These are phyloP conservation scores for Sarcophaga rosellei DNA, from an alignment of 2,888 invertebrate species.

Conservation along the genomic window DNA sequence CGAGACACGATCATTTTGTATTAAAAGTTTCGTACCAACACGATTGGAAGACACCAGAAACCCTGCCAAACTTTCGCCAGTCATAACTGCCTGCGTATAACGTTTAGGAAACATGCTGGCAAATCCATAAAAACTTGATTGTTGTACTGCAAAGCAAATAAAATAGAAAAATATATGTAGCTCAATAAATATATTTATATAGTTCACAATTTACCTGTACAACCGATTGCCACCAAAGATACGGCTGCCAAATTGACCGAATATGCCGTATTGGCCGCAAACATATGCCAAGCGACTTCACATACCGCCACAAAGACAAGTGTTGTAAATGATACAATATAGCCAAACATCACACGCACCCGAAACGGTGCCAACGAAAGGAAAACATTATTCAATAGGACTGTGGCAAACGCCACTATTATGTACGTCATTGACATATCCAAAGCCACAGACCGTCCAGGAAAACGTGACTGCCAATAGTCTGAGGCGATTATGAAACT, in stretches of 20 bases:
- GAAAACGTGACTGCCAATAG: slow-evolving; percentile 93
- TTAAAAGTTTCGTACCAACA: slow-evolving; percentile 90
- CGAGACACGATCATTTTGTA: slow-evolving; percentile 89
- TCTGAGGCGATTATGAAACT: slow-evolving; percentile 97
- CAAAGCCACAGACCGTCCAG: slow-evolving; percentile 92
- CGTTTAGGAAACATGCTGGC: slow-evolving; percentile 93
- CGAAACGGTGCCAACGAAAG: slow-evolving; percentile 91
- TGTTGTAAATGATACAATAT: slow-evolving; percentile 90
- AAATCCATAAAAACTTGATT: slow-evolving; percentile 96
- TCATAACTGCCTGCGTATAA: slow-evolving; percentile 97
- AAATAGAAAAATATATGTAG: slow-evolving; percentile 24
- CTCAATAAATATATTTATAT: neutral
- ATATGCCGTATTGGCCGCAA: slow-evolving; percentile 90
- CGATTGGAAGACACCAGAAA: slow-evolving; percentile 93
- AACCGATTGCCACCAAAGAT: slow-evolving; percentile 92
- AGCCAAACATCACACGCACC: slow-evolving; percentile 93
- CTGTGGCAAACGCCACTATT: slow-evolving; percentile 93
- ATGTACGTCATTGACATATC: slow-evolving; percentile 97
- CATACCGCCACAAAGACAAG: slow-evolving; percentile 92
- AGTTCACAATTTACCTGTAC: slow-evolving; percentile 83
- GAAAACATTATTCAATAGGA: slow-evolving; percentile 91
- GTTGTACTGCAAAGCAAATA: slow-evolving; percentile 85
- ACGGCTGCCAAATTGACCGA: slow-evolving; percentile 91
- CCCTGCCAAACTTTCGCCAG: slow-evolving; percentile 94
- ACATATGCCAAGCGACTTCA: slow-evolving; percentile 93